These are phyloP conservation scores for Paedocypris micromegethes DNA, from an alignment of 2,797 vertebrate species.

Conservation along the genomic window DNA sequence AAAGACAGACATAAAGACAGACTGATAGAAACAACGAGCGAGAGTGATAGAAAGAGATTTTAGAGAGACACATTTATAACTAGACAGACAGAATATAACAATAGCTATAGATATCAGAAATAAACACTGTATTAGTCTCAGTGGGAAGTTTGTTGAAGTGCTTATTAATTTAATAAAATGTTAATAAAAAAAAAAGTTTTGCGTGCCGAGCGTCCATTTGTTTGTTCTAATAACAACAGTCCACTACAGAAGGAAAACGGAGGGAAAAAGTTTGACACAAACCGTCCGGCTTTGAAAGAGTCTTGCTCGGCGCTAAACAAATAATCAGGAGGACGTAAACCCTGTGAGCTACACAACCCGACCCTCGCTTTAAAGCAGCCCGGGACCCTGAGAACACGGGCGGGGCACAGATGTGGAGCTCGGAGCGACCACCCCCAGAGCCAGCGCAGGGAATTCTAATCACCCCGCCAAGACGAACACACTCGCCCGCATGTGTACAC, in stretches of 20 bases:
- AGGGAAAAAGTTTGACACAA: conserved; percentile 36
- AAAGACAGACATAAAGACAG: too few species aligned
- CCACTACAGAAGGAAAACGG: too few species aligned
- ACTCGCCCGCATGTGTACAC: conserved; percentile 42
- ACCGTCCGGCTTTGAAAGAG: conserved; percentile 58
- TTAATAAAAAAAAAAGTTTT: too few species aligned
- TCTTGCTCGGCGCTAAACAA: conserved; percentile 55
- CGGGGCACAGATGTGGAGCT: conserved; percentile 58
- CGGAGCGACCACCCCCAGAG: conserved; percentile 57
- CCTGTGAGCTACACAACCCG: conserved; percentile 57
- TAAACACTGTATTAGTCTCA: too few species aligned
- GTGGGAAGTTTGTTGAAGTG: too few species aligned
- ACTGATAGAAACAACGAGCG: too few species aligned
- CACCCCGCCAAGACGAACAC: conserved; percentile 70
- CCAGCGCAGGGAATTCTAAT: conserved; percentile 60
- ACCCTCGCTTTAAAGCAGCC: conserved; percentile 60
- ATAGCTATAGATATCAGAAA: too few species aligned
- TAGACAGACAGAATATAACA: too few species aligned
- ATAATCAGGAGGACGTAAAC: conserved; percentile 62
- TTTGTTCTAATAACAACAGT: conserved; percentile 34
- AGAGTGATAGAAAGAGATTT: too few species aligned
- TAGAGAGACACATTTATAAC: too few species aligned
- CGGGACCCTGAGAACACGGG: conserved; percentile 50
- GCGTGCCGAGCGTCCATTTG: too few species aligned
- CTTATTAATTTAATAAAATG: too few species aligned